Percentiles rank a stretch among this genome's conserved stretches.
Evolutionary conservation across 2,888 invertebrate genomes (phyloP).

Genomic region (Drosophila affinis): DNA sequence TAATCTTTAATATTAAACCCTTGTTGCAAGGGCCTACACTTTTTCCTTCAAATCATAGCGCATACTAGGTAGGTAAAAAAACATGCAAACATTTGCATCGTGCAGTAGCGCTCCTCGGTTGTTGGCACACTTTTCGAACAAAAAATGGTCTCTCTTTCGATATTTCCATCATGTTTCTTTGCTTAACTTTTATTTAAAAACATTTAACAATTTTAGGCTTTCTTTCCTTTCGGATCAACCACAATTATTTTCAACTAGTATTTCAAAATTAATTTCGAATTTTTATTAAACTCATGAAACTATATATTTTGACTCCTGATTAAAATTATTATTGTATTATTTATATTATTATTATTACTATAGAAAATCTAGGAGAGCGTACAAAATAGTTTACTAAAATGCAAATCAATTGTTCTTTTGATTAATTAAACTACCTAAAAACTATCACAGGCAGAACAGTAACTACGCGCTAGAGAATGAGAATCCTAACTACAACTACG

Average conservation of each 20-base stretch:
- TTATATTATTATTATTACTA: slow-evolving; percentile 1
- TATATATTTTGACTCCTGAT: slow-evolving; percentile 14
- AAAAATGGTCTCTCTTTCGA: no score
- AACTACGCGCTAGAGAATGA: slow-evolving; percentile 64
- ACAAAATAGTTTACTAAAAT: slow-evolving; percentile 35
- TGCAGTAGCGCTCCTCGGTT: no score
- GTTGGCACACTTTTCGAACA: no score
- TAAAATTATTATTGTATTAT: slow-evolving; percentile 5
- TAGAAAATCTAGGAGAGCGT: slow-evolving; percentile 22
- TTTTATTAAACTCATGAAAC: background rate
- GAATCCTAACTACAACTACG: slow-evolving; percentile 46
- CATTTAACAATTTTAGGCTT: background rate
- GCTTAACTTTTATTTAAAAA: no score
- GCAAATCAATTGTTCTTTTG: slow-evolving; percentile 34
- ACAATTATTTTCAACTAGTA: no score
- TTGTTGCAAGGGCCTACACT: no score
- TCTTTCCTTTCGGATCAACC: background rate
- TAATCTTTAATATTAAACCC: no score
- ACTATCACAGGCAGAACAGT: slow-evolving; percentile 80
- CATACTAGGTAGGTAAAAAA: no score
- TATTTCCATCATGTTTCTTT: no score
- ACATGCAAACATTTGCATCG: no score
- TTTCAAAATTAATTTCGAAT: background rate
- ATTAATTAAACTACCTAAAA: slow-evolving; percentile 72
- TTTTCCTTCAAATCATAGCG: no score